Evolutionary conservation across 2,113 vertebrate genomes (phyloP), one percentile per base, ranked within the genome.

Genomic region (Salvator merianae): DNA sequence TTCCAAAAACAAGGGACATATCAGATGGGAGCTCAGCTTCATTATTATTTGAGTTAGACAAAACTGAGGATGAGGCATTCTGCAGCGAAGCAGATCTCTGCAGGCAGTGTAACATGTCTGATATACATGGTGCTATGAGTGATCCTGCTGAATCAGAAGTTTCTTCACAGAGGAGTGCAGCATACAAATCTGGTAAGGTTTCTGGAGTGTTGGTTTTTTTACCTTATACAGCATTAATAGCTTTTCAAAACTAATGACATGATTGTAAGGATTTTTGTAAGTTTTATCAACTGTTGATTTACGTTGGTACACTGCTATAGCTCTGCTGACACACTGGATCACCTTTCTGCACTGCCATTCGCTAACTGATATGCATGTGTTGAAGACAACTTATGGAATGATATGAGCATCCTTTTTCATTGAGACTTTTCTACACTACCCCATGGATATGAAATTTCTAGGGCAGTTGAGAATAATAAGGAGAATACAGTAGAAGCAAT

Each of bases 151-250:
- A 79, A 7, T 47, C 0, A 85, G 59, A 87, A 83, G 70, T 90
- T 89, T 55, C 86, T 90, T 80, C 88, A 70, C 85, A 88, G 65
- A 90, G 86, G 84, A 89, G 55, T 6, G 0, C 43, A 86, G 32
- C 43, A 22, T 8, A 55, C 63, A 80, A 85, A 85, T 50, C 59
- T 93, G 96, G 96, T 97, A 86, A 96, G 94, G 18, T 66, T 85
- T 86, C 43, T 26, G 32, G 30, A 28, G 43, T 66, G 26, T 68
- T 6, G 7, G 24, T 7, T 40, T 34, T 84, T 88, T 71, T 26
- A 62, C 20, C 1, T 81, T 2, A 82, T 77, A 66, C 83, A 85
- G 65, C 71, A 28, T 78, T 10, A 32, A 79, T 2, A 16, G 68
- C 14, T 72, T 77, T 85, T 77, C 34, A n/a, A 34, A 83, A 32